phyloP scores from a whole-genome alignment of 92 coral and sea anemone genomes.

The Actinostola sp. region DNA sequence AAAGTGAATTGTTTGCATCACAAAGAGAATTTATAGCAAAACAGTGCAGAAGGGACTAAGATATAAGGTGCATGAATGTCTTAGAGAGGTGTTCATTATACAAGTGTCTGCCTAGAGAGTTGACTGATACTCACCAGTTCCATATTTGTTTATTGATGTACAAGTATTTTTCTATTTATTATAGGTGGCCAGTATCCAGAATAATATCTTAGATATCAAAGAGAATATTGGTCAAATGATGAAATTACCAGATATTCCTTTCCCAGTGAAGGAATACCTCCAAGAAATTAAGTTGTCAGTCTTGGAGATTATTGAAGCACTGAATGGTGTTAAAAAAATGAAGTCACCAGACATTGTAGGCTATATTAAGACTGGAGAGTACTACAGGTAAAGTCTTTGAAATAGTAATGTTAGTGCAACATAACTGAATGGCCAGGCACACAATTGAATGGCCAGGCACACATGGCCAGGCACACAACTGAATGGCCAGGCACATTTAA shows the following conservation, averaged over 20 bases:
- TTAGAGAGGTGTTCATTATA: too few relatives aligned
- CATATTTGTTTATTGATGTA: too few relatives aligned
- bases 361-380: conserved; percentile 57
- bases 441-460: too few relatives aligned
- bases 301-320: conserved; percentile 21
- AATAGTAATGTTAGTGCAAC: not conserved
- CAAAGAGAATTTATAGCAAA: too few relatives aligned
- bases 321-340: conserved; percentile 54
- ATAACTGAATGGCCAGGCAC: too few relatives aligned
- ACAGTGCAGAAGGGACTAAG: too few relatives aligned
- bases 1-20: too few relatives aligned
- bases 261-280: conserved; percentile 12
- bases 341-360: conserved; percentile 49
- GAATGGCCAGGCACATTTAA: too few relatives aligned
- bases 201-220: conserved; percentile 39
- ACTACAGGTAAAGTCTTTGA: conserved; percentile 51
- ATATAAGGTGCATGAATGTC: too few relatives aligned
- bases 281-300: conserved; percentile 9
- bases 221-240: conserved; percentile 13
- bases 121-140: too few relatives aligned
- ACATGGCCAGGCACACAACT: too few relatives aligned
- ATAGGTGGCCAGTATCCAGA: conserved; percentile 44
- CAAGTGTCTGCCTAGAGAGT: too few relatives aligned
- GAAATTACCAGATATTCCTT: conserved; percentile 25
- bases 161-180: not conserved